These are phyloP conservation scores for Poeciliopsis infans DNA, from an alignment of 2,797 vertebrate species.

Conservation along the genomic window DNA sequence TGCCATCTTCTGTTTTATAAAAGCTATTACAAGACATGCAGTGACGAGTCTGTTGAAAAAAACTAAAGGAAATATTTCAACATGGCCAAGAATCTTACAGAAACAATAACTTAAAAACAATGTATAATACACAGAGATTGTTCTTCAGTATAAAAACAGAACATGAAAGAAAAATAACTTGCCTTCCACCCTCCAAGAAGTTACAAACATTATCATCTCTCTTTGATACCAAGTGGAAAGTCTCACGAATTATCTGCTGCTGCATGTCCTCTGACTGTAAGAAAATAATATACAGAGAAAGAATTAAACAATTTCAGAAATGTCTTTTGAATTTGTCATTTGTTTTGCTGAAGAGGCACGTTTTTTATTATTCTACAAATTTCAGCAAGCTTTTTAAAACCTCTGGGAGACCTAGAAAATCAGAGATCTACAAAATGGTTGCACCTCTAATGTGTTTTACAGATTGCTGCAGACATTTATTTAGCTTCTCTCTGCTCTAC, in stretches of 20 bases:
- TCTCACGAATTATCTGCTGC: slow-evolving; percentile 94
- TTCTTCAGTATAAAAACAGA: not conserved
- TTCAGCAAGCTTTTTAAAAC: not conserved
- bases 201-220: slow-evolving; percentile 96
- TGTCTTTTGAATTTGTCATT: not conserved
- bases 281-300: not conserved
- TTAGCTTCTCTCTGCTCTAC: not conserved
- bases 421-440: not conserved
- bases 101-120: not conserved
- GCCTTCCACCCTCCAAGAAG: slow-evolving; percentile 94
- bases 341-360: not conserved
- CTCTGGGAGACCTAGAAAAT: no score
- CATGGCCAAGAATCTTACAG: not conserved
- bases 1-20: slow-evolving; percentile 3
- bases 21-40: not conserved
- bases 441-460: not conserved
- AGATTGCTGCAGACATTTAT: not conserved
- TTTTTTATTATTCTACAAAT: not conserved
- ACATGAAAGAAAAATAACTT: slow-evolving; percentile 28
- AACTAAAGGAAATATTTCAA: not conserved
- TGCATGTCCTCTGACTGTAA: slow-evolving; percentile 90
- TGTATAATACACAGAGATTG: not conserved
- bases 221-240: slow-evolving; percentile 94
- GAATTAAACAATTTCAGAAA: not conserved
- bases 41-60: not conserved